Percentiles rank a stretch among this genome's conserved stretches.
Conservation (phyloP, 2,888 invertebrate genomes). For the Cenopis cana region DNA sequence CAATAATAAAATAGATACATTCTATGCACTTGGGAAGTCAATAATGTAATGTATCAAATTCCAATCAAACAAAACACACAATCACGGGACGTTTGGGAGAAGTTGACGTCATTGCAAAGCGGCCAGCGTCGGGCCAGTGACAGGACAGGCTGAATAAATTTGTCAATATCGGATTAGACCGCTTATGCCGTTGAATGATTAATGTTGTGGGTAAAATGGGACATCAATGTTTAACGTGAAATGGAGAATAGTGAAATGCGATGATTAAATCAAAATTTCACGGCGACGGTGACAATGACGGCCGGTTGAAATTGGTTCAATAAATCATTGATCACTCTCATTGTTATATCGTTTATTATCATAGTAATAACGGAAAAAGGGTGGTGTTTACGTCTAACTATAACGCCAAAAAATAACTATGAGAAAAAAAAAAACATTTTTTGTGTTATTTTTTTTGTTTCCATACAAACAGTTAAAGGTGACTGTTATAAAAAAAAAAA, state of each 20-base stretch:
- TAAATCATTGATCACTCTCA: not conserved
- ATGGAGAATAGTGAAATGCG: constrained; percentile 10
- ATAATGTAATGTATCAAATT: not conserved
- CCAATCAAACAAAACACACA: constrained; percentile 12
- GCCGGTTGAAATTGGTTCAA: not conserved
- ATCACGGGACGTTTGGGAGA: not conserved
- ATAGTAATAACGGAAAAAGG: too few relatives aligned
- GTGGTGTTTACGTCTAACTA: too few relatives aligned
- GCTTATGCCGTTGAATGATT: constrained; percentile 15
- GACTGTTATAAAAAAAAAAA: too few relatives aligned
- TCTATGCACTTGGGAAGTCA: not conserved
- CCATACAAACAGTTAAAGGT: too few relatives aligned
- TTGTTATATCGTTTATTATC: not conserved
- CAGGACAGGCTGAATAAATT: constrained; percentile 27
- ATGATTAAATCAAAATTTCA: too few relatives aligned
- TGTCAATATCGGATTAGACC: constrained; percentile 28
- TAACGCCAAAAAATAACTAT: too few relatives aligned
- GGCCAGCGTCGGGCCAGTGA: not conserved
- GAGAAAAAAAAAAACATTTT: too few relatives aligned
- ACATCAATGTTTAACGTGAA: constrained; percentile 6
- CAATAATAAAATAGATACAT: too few relatives aligned
- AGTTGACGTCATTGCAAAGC: not conserved
- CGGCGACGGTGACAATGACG: not conserved
- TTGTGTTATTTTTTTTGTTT: too few relatives aligned
- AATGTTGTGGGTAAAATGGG: constrained; percentile 10